A percentile compares a stretch with the other conserved stretches of the same genome.
Evolutionary conservation across 2,888 invertebrate species (phyloP).

Genomic region (Agapetus fuscipes): DNA sequence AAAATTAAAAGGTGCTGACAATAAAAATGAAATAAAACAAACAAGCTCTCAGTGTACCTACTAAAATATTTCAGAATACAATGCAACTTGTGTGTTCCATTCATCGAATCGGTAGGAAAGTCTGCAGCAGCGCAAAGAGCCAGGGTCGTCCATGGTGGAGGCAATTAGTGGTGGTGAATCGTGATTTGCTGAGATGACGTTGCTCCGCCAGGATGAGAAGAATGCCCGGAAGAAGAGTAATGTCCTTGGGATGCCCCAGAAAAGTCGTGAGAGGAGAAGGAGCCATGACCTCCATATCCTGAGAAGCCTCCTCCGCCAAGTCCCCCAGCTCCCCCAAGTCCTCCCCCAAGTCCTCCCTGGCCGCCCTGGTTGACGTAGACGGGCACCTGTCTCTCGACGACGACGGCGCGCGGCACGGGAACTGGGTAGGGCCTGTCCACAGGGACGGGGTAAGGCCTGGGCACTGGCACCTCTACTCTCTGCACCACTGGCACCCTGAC

Average conservation of each 20-base stretch:
- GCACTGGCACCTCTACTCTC: conserved; percentile 16
- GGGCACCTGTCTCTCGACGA: conserved; percentile 16
- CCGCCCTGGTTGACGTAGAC: conserved; percentile 9
- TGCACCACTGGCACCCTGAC: conserved; percentile 11
- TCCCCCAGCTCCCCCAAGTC: conserved; percentile 1
- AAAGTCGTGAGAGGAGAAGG: conserved; percentile 2
- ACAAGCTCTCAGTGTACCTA: too few relatives aligned
- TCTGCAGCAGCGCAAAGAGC: too few relatives aligned
- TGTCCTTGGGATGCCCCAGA: neutral
- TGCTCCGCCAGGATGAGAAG: conserved; percentile 6
- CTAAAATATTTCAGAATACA: too few relatives aligned
- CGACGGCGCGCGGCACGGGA: conserved; percentile 10
- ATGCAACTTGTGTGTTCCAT: too few relatives aligned
- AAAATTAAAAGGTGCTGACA: too few relatives aligned
- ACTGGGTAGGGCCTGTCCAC: conserved; percentile 13
- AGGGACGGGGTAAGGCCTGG: conserved; percentile 16
- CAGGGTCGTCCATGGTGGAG: too few relatives aligned
- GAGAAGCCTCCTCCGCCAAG: neutral
- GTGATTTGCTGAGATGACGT: conserved; percentile 1
- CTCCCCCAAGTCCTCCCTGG: neutral
- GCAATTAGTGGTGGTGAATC: neutral
- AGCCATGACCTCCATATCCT: neutral
- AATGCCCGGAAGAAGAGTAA: neutral
- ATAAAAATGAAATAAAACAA: too few relatives aligned
- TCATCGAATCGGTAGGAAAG: too few relatives aligned